Conservation (phyloP, 2,113 vertebrate genomes). For the Myxocyprinus asiaticus region DNA sequence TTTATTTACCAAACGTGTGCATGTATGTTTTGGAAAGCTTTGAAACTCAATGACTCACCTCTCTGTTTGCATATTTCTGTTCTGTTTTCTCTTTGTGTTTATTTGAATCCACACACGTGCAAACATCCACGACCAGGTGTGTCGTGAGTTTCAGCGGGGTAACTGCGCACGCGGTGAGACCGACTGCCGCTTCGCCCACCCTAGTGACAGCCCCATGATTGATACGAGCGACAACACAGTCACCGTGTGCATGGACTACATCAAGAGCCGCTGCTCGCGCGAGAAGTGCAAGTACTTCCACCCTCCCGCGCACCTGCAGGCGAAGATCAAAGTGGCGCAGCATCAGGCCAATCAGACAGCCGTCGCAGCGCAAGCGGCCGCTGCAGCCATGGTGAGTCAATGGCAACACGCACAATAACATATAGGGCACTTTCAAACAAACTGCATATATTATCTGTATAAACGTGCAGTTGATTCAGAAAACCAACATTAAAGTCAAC, state of each 20-base stretch:
- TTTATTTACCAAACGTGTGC: not conserved
- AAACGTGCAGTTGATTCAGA: not conserved
- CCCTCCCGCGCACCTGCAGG: constrained; percentile 98
- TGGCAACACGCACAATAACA: not conserved
- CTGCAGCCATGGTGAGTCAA: constrained; percentile 94
- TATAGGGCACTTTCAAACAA: not conserved
- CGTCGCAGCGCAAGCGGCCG: constrained; percentile 90
- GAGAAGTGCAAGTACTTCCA: constrained; percentile 99
- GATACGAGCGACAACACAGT: constrained; percentile 99
- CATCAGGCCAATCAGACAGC: constrained; percentile 98
- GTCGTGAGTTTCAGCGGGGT: constrained; percentile 97
- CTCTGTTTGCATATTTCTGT: constrained; percentile 24
- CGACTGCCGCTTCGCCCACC: constrained; percentile 97
- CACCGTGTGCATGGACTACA: constrained; percentile 99
- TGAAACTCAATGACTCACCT: constrained; percentile 51
- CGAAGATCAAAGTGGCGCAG: constrained; percentile 98
- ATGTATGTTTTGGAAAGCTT: not conserved
- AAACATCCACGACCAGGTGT: constrained; percentile 75
- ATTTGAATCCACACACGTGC: not conserved
- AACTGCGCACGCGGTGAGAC: constrained; percentile 97
- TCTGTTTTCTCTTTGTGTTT: constrained; percentile 20
- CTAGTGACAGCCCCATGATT: constrained; percentile 97
- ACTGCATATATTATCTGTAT: not conserved
- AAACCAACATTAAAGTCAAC: too few relatives aligned
- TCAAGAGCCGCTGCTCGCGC: constrained; percentile 99